These are phyloP conservation scores for Sphaeridia pumilis DNA, from an alignment of 2,888 invertebrate species.

Conservation along the genomic window DNA sequence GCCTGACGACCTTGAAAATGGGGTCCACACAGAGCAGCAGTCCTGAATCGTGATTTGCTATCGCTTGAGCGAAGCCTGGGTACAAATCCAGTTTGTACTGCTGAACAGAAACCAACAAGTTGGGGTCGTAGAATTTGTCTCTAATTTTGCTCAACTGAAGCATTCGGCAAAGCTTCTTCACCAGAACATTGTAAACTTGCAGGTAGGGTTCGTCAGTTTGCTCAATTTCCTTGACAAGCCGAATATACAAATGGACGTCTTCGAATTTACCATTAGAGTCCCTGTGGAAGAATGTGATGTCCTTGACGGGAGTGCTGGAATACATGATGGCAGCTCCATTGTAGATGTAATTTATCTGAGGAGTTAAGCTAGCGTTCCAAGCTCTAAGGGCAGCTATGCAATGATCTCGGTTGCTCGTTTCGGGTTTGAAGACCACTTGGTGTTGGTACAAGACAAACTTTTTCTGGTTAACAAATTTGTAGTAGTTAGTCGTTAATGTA, in stretches of 20 bases:
- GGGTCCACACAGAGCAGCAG: constrained; percentile 7
- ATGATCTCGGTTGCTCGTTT: neutral
- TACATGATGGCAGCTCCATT: neutral
- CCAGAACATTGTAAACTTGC: constrained; percentile 3
- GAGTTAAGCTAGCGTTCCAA: neutral
- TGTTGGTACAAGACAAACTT: neutral
- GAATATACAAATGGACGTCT: neutral
- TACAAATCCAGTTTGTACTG: neutral
- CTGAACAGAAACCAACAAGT: neutral
- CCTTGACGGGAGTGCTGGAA: neutral
- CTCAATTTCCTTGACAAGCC: neutral
- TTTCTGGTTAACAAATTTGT: neutral
- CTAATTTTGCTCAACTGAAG: constrained; percentile 3
- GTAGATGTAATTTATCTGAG: neutral
- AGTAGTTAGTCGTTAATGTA: constrained; percentile 3
- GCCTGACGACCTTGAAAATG: constrained; percentile 1
- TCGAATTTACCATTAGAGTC: neutral
- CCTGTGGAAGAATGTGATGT: neutral
- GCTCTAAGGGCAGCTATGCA: neutral
- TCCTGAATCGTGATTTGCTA: constrained; percentile 4
- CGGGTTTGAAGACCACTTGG: neutral
- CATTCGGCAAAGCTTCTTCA: neutral
- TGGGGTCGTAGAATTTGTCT: constrained; percentile 2
- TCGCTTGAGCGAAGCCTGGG: constrained; percentile 6
- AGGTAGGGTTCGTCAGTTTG: neutral